These are phyloP conservation scores for Trimorus sp. DNA, from an alignment of 2,888 invertebrate genomes.

Conservation along the genomic window DNA sequence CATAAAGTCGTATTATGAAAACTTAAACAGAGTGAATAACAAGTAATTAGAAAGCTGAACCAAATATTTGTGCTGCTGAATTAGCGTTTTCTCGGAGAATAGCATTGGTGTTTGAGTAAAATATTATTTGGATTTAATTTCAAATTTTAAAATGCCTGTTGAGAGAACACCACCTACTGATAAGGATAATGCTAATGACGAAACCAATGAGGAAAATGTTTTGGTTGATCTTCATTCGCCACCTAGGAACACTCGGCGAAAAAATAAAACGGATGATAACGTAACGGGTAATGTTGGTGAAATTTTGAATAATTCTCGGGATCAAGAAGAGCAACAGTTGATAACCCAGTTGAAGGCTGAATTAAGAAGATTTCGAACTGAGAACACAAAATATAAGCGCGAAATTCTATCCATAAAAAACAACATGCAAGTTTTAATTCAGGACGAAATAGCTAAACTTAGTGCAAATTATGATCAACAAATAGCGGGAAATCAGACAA, in stretches of 20 bases:
- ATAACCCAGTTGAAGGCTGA: constrained; percentile 18
- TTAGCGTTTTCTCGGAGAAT: too few relatives aligned
- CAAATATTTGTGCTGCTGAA: neutral
- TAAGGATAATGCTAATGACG: neutral
- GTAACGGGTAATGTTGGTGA: neutral
- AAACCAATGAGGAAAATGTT: neutral
- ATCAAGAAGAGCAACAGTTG: neutral
- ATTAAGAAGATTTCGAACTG: constrained; percentile 13
- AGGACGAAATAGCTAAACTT: constrained; percentile 7
- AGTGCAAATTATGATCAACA: neutral
- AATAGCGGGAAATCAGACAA: neutral
- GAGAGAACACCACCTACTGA: neutral
- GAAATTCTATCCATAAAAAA: constrained; percentile 10
- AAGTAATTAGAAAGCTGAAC: neutral
- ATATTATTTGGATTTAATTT: neutral
- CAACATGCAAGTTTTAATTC: constrained; percentile 19
- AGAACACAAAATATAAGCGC: constrained; percentile 10
- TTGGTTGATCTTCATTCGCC: neutral
- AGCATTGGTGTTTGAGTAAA: neutral
- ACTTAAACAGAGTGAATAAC: too few relatives aligned
- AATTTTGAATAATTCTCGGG: neutral
- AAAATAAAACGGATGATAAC: neutral
- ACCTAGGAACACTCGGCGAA: neutral
- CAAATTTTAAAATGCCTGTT: neutral
- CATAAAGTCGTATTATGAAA: too few relatives aligned